phyloP scores from a whole-genome alignment of 2,113 vertebrate species.

The Apaloderma vittatum region DNA sequence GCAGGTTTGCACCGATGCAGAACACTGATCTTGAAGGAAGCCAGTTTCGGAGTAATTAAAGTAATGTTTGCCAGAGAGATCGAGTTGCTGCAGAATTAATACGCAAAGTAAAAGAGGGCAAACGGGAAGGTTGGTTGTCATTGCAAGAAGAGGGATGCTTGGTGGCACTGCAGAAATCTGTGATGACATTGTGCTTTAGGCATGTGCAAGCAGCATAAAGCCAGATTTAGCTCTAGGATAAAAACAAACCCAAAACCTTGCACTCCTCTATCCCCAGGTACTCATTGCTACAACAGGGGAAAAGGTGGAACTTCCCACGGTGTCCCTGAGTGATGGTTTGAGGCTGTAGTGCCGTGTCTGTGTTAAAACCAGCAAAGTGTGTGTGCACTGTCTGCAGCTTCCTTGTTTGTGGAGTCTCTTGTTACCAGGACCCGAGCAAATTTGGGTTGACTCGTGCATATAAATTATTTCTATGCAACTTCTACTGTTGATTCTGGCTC shows the following conservation, averaged over 20 bases:
- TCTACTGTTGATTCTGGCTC: not conserved
- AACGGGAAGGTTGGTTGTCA: not conserved
- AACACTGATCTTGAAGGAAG: not conserved
- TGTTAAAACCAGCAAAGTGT: not conserved
- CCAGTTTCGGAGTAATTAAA: not conserved
- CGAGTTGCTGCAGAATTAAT: not conserved
- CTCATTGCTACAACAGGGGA: not conserved
- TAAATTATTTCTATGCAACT: not conserved
- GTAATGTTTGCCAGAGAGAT: not conserved
- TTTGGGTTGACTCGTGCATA: not conserved
- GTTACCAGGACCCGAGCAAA: not conserved
- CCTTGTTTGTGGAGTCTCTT: not conserved
- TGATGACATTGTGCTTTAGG: fast-evolving
- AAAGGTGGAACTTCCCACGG: not conserved
- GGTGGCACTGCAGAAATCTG: not conserved
- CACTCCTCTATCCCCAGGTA: not conserved
- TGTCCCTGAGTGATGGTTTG: not conserved
- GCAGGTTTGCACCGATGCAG: not conserved
- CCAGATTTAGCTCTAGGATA: not conserved
- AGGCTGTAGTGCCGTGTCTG: not conserved
- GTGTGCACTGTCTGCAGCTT: not conserved
- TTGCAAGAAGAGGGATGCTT: not conserved
- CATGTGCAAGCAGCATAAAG: not conserved
- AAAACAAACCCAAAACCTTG: not conserved
- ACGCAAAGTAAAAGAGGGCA: not conserved